Conservation (phyloP, 2,113 vertebrate genomes). For the Mobula birostris region DNA sequence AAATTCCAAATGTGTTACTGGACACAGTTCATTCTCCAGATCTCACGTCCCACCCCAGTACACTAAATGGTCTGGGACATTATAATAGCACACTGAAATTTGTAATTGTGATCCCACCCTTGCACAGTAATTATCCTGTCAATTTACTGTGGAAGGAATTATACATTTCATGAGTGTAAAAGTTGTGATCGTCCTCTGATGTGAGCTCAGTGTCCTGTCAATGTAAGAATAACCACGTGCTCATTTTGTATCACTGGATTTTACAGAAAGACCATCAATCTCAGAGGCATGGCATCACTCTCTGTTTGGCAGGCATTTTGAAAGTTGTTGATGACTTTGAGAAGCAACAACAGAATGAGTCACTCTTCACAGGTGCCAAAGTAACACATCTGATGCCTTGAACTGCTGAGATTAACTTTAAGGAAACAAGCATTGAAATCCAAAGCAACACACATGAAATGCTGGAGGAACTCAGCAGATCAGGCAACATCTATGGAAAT, state of each 20-base stretch:
- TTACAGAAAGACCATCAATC: not conserved
- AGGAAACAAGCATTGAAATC: not conserved
- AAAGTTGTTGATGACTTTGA: not conserved
- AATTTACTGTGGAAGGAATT: not conserved
- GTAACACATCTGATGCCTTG: not conserved
- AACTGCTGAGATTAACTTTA: not conserved
- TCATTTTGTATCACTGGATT: not conserved
- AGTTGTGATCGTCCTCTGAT: not conserved
- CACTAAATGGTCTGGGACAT: not conserved
- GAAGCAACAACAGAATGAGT: not conserved
- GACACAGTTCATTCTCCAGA: too few species aligned
- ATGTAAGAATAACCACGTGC: not conserved
- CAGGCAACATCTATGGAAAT: too few species aligned
- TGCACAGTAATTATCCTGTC: not conserved
- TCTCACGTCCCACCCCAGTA: too few species aligned
- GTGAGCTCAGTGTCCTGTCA: not conserved
- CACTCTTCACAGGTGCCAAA: not conserved
- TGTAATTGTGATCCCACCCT: not conserved
- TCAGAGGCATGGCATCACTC: not conserved
- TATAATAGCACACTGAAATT: not conserved
- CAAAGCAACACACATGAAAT: too few species aligned
- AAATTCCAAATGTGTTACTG: too few species aligned
- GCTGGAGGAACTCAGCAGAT: too few species aligned
- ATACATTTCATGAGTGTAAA: not conserved
- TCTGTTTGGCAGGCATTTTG: not conserved